phyloP scores from a whole-genome alignment of 2,797 vertebrate species.

The Florisuga fusca region DNA sequence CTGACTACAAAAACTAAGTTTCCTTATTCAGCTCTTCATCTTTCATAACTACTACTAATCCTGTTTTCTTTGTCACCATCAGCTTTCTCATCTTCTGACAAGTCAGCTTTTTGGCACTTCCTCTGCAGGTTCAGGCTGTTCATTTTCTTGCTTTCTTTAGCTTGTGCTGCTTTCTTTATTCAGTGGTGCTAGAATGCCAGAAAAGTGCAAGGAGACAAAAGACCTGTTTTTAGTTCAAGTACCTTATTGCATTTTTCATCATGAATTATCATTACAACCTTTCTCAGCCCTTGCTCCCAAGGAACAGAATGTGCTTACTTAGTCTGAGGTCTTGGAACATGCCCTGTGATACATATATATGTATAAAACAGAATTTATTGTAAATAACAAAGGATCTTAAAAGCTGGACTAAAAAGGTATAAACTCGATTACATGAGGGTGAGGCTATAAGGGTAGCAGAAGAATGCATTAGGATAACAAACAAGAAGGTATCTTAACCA shows the following conservation, averaged over 20 bases:
- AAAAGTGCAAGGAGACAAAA: neutral
- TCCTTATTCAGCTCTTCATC: neutral
- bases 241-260: neutral
- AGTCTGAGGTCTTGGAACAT: neutral
- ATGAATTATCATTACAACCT: neutral
- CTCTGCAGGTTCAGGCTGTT: constrained; percentile 16
- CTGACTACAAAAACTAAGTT: neutral
- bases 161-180: too few species aligned
- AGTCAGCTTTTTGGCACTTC: neutral
- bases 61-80: neutral
- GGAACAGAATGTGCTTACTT: neutral
- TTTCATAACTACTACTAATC: neutral
- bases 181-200: neutral
- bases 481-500: too few species aligned
- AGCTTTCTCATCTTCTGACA: neutral
- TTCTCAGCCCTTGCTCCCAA: neutral
- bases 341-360: too few species aligned
- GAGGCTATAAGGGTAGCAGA: too few species aligned
- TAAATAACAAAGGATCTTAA: too few species aligned
- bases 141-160: constrained; percentile 15
- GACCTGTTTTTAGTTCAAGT: neutral
- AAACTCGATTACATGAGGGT: too few species aligned
- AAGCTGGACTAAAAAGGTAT: too few species aligned
- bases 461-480: too few species aligned
- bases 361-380: too few species aligned